Conservation (phyloP, 2,797 vertebrate genomes). For the Poecile montanus region DNA sequence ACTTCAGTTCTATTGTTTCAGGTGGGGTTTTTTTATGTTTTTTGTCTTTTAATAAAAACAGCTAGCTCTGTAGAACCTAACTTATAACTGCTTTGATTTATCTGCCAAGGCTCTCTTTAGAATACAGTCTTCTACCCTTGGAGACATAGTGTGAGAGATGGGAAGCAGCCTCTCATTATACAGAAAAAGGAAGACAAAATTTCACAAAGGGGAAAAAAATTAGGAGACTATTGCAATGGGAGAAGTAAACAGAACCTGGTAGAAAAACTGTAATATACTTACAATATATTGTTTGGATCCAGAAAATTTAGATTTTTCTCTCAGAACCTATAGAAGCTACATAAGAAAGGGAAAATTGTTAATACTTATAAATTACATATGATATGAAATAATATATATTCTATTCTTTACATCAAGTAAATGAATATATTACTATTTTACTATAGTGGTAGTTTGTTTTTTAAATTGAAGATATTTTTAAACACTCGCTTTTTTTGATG, state of each 20-base stretch:
- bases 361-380: not conserved
- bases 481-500: not conserved
- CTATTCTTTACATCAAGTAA: not conserved
- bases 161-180: not conserved
- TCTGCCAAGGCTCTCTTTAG: not conserved
- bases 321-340: not conserved
- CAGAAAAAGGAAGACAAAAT: not conserved
- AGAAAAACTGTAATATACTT: not conserved
- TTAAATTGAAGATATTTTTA: not conserved
- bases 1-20: not conserved
- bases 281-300: not conserved
- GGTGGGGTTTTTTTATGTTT: fast-evolving
- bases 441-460: not conserved
- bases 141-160: not conserved
- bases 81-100: not conserved
- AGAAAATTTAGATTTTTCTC: not conserved
- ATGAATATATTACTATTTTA: not conserved
- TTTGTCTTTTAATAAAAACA: not conserved
- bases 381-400: not conserved
- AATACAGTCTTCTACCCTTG: not conserved
- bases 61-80: not conserved
- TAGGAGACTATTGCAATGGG: not conserved
- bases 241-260: not conserved
- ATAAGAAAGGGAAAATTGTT: not conserved
- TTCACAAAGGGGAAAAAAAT: not conserved